These are phyloP conservation scores for Drosophila infuscata DNA, from an alignment of 2,888 invertebrate species.

Conservation along the genomic window DNA sequence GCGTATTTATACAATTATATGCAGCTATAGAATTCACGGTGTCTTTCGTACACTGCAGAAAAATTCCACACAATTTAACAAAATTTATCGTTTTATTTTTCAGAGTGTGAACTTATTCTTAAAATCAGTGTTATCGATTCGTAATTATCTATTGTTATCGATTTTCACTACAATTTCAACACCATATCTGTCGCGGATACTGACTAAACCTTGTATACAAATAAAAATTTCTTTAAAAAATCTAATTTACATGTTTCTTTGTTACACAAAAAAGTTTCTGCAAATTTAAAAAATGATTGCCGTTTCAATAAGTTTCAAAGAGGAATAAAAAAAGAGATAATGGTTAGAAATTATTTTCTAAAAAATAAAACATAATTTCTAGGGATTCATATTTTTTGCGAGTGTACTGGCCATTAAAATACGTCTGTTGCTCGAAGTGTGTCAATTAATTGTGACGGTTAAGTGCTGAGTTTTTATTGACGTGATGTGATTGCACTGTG, in stretches of 20 bases:
- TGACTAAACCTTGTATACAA: background rate
- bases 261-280: background rate
- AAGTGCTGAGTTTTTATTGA: constrained; percentile 49
- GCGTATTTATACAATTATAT: constrained; percentile 20
- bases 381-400: background rate
- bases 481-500: constrained; percentile 47
- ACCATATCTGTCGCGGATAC: background rate
- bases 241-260: background rate
- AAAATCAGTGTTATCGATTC: background rate
- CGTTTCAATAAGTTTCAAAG: background rate
- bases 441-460: constrained; percentile 63
- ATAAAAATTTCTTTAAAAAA: too few species aligned
- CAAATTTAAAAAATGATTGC: background rate
- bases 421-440: constrained; percentile 23
- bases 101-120: background rate
- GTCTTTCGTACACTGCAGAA: constrained; percentile 1
- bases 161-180: background rate
- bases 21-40: background rate
- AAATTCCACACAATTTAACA: background rate
- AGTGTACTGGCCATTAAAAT: constrained; percentile 50
- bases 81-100: background rate
- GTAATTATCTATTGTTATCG: background rate
- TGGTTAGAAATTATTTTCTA: background rate
- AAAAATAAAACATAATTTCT: background rate
- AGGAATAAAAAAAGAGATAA: background rate